Percentiles rank a stretch among this genome's conserved stretches.
Conservation (phyloP, 2,797 vertebrate genomes). For the Tenualosa thibaudeaui region DNA sequence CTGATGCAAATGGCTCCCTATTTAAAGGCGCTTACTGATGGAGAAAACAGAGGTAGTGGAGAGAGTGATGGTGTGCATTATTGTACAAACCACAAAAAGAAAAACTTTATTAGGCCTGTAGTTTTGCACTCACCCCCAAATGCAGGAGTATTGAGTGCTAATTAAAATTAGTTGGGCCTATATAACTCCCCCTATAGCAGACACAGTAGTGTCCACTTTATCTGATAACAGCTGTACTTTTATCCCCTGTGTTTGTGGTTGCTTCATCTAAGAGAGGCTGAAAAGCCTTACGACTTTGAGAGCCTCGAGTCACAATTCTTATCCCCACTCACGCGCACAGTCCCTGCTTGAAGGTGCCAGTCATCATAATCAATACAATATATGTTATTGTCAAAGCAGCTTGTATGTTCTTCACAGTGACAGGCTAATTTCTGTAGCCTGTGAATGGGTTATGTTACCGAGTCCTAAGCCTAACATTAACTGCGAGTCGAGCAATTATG, state of each 20-base stretch:
- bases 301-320: slow-evolving; percentile 50
- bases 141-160: not conserved
- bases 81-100: not conserved
- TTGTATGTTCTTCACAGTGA: slow-evolving; percentile 80
- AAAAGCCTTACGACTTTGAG: not conserved
- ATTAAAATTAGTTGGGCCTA: not conserved
- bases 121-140: slow-evolving; percentile 7
- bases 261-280: slow-evolving; percentile 17
- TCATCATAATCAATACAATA: slow-evolving; percentile 70
- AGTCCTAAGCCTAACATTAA: slow-evolving; percentile 85
- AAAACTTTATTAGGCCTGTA: not conserved
- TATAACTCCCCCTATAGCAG: not conserved
- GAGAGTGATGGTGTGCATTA: slow-evolving; percentile 45
- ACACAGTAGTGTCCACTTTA: not conserved
- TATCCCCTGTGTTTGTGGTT: slow-evolving; percentile 17
- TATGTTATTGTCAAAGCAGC: slow-evolving; percentile 77
- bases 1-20: slow-evolving; percentile 55
- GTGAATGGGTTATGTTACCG: slow-evolving; percentile 87
- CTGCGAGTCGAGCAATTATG: slow-evolving; percentile 83
- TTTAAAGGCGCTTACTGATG: slow-evolving; percentile 59
- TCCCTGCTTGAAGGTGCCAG: slow-evolving; percentile 57
- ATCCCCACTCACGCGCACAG: slow-evolving; percentile 38
- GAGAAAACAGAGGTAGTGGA: slow-evolving; percentile 52
- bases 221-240: not conserved
- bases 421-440: slow-evolving; percentile 80